Conservation (phyloP, 1,140 invertebrate species). For the Papilio machaon region DNA sequence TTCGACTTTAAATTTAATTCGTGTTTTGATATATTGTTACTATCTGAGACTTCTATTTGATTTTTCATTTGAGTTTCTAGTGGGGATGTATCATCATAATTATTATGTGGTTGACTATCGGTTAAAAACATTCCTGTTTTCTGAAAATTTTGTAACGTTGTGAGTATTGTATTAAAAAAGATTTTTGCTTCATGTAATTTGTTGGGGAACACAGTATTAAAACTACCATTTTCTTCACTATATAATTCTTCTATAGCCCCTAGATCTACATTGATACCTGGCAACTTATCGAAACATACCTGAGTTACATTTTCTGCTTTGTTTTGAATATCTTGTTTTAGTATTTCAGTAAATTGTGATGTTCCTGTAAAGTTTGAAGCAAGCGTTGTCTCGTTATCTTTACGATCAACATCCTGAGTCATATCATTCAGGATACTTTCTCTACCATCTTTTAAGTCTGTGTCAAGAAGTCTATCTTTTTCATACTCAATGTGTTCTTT, state of each 20-base stretch:
- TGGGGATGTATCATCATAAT: neutral
- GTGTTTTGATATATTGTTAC: neutral
- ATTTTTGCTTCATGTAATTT: slow-evolving; percentile 1
- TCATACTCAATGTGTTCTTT: neutral
- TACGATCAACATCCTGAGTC: neutral
- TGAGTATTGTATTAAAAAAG: neutral
- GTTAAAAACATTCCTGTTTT: neutral
- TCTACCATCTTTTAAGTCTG: neutral
- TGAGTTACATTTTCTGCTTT: neutral
- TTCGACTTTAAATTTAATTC: neutral
- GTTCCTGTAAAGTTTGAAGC: neutral
- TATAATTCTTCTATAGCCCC: neutral
- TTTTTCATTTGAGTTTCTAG: neutral
- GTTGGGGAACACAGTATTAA: neutral
- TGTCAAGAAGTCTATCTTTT: neutral
- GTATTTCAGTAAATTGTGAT: neutral
- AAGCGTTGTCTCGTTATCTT: neutral
- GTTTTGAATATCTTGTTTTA: neutral
- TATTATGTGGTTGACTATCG: neutral
- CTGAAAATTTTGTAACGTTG: neutral
- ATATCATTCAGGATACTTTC: neutral
- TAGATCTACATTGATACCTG: neutral
- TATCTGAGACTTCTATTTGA: neutral
- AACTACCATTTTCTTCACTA: neutral
- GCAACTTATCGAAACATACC: neutral